Evolutionary conservation across 2,888 invertebrate genomes (phyloP).

Genomic region (Himalopsyche japonica): DNA sequence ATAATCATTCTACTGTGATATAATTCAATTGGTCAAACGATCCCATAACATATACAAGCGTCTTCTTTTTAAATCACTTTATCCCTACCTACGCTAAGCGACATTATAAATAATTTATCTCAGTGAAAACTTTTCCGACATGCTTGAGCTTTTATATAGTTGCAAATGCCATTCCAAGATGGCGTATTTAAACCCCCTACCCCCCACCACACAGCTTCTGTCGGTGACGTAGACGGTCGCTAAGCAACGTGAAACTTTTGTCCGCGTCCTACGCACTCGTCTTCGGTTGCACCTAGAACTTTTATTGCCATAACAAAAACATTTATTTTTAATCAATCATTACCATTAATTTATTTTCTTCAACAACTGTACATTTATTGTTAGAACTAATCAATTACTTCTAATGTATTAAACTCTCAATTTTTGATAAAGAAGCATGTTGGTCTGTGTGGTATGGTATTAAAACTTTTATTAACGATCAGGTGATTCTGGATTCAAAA

Average conservation of each 20-base stretch:
- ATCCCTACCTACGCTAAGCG: not conserved
- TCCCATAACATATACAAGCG: not conserved
- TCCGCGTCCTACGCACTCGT: slow-evolving; percentile 17
- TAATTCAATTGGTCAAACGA: not conserved
- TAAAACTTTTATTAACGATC: too few species aligned
- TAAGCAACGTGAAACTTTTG: slow-evolving; percentile 26
- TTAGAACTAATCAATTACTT: too few species aligned
- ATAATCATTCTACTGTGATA: too few species aligned
- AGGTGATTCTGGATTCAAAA: too few species aligned
- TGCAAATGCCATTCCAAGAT: slow-evolving; percentile 38
- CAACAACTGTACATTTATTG: too few species aligned
- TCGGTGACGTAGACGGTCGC: slow-evolving; percentile 20
- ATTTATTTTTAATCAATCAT: too few species aligned
- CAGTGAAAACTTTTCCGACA: slow-evolving; percentile 10
- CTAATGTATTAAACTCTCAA: too few species aligned
- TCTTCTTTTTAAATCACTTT: not conserved
- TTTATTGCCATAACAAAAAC: not conserved
- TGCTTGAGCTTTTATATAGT: slow-evolving; percentile 23
- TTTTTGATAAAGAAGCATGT: too few species aligned
- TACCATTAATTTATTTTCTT: too few species aligned
- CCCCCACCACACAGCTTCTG: slow-evolving; percentile 4
- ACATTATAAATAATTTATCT: slow-evolving; percentile 12
- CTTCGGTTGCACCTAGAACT: not conserved
- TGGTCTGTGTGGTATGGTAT: too few species aligned
- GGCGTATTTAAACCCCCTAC: slow-evolving; percentile 25